A percentile compares a stretch with the other conserved stretches of the same genome.
phyloP scores from a whole-genome alignment of 1,140 invertebrate species.

The Octopus bimaculoides region DNA sequence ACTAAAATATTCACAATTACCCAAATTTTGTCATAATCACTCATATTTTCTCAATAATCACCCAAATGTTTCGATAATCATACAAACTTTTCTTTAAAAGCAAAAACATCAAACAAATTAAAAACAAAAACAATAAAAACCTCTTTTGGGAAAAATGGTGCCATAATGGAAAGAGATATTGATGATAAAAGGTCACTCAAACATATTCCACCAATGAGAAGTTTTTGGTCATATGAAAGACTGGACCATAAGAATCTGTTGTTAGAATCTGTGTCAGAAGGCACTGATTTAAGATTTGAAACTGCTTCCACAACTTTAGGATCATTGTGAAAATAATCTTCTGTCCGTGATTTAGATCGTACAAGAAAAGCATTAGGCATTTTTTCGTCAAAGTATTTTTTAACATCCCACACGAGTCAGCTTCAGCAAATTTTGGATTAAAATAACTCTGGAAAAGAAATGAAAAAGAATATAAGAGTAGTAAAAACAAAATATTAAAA shows the following conservation, averaged over 20 bases:
- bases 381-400: background rate
- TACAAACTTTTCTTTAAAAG: no score
- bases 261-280: no score
- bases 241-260: background rate
- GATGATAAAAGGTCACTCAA: background rate
- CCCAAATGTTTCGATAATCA: no score
- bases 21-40: no score
- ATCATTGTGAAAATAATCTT: background rate
- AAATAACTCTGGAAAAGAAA: background rate
- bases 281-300: no score
- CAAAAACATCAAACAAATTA: no score
- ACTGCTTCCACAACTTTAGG: no score
- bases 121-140: background rate
- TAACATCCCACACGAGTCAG: background rate
- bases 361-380: conserved; percentile 6
- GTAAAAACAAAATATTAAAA: background rate
- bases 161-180: conserved; percentile 10
- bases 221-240: conserved; percentile 5
- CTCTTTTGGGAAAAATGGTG: conserved; percentile 9
- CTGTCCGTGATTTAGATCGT: background rate
- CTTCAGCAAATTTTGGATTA: background rate
- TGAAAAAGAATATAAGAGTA: background rate
- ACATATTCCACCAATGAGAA: conserved; percentile 8
- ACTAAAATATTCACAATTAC: no score
- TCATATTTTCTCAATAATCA: no score